Percentiles rank a stretch among this genome's conserved stretches.
These are phyloP conservation scores for Ctena decussata DNA, from an alignment of 2,888 invertebrate genomes.

Conservation along the genomic window DNA sequence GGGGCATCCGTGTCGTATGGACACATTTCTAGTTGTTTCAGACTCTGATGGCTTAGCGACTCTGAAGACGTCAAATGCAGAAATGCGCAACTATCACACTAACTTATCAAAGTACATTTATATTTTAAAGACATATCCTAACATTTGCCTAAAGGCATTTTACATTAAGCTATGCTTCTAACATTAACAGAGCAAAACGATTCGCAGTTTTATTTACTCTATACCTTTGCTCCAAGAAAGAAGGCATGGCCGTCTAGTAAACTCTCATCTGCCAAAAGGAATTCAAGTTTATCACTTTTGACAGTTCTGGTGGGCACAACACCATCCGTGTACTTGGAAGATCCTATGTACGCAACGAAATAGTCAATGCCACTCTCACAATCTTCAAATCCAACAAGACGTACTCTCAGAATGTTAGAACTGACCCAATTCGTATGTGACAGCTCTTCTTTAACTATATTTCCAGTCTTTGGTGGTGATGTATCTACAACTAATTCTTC, in stretches of 20 bases:
- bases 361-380: conserved; percentile 30
- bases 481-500: not conserved
- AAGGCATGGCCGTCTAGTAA: conserved; percentile 26
- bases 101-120: too few species aligned
- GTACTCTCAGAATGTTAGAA: not conserved
- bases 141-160: too few species aligned
- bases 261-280: not conserved
- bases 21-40: too few species aligned
- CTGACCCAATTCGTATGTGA: conserved; percentile 18
- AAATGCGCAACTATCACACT: too few species aligned
- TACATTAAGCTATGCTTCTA: too few species aligned
- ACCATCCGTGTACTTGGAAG: conserved; percentile 5
- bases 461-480: conserved; percentile 16
- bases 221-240: conserved; percentile 36
- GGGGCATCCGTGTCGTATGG: too few species aligned
- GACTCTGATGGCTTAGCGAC: too few species aligned
- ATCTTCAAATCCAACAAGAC: conserved; percentile 16
- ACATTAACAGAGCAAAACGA: too few species aligned
- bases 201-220: too few species aligned
- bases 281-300: not conserved
- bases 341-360: conserved; percentile 31
- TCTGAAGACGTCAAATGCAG: too few species aligned
- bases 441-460: not conserved
- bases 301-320: not conserved
- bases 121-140: too few species aligned